Base-by-base conservation (phyloP, 2,888 invertebrate species). In the Acleris holmiana region DNA sequence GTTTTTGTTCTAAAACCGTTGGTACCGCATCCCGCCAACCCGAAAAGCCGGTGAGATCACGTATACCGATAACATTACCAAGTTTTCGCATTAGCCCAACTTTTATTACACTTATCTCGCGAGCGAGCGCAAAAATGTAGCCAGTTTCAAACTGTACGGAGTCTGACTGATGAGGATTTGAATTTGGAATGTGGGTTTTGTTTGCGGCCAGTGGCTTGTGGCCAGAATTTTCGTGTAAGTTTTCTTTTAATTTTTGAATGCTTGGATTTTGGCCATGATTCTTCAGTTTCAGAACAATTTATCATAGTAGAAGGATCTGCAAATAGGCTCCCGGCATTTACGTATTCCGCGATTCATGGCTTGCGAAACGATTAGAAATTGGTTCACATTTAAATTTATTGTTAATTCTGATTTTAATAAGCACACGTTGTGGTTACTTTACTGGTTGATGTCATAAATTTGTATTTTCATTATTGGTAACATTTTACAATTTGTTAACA, bases 21-120 rank as follows among this genome's bases (percentile, higher is more conserved):
- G 81, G 90, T 88, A 80, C 70, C 70, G 74, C 67, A 70, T 69
- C 71, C 75, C 82, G 77, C 78, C 74, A 73, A 75, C 79, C 82
- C 82, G 86, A 88, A 87, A 88, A 88, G 86, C 86, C 88, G 78
- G 79, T 70, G 84, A 87, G 91, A 91, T 91, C 91, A 91, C 91
- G 91, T 91, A 88, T 86, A 76, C 87, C 88, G 91, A 91, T 91
- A 91, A 89, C 89, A 91, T 91, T 88, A 90, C 85, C 75, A 91
- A 91, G 89, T 91, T 91, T 91, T 82, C 84, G 80, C 91, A 89
- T 91, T 91, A 91, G 81, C 73, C 70, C 68, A 90, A 91, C 91
- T 91, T 91, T 91, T 91, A 91, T 90, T 91, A 91, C 89, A 88
- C 86, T 90, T 90, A 91, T 90, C 90, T 88, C 78, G 76, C 76